A percentile compares a stretch with the other conserved stretches of the same genome.
Evolutionary conservation across 2,888 invertebrate genomes (phyloP).

Genomic region (Trachelus tabidus): DNA sequence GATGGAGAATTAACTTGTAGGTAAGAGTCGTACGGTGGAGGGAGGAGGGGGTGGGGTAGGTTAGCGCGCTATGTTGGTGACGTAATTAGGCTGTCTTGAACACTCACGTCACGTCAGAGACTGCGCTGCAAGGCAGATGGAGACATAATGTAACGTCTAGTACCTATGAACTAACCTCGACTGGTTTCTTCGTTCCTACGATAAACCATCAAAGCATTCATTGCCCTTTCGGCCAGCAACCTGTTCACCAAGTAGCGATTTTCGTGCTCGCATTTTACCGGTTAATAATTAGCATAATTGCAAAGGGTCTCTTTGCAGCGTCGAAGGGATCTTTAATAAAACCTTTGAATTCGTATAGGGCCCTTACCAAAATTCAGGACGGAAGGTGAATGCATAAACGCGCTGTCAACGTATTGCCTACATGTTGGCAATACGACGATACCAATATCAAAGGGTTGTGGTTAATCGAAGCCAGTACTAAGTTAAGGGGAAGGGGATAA

Average conservation of each 20-base stretch:
- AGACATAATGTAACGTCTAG: slow-evolving; percentile 50
- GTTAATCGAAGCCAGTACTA: slow-evolving; percentile 33
- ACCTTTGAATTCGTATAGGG: background rate
- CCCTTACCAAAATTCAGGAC: background rate
- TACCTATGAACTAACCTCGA: slow-evolving; percentile 12
- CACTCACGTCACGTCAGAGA: slow-evolving; percentile 66
- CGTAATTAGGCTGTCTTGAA: slow-evolving; percentile 71
- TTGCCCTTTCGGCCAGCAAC: slow-evolving; percentile 47
- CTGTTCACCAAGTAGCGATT: slow-evolving; percentile 37
- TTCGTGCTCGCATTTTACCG: background rate
- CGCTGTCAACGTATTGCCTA: background rate
- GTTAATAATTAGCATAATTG: background rate
- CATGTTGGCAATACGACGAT: background rate
- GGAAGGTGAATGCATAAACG: background rate
- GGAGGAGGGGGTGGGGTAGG: slow-evolving; percentile 11
- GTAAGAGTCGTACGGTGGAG: background rate
- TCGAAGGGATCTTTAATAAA: background rate
- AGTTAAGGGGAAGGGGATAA: slow-evolving; percentile 46
- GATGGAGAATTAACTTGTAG: slow-evolving; percentile 11
- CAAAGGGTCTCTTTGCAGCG: background rate
- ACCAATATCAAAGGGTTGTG: background rate
- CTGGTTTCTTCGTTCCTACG: slow-evolving; percentile 19
- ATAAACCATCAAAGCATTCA: slow-evolving; percentile 37
- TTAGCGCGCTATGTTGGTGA: slow-evolving; percentile 53
- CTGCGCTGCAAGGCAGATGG: slow-evolving; percentile 55